These are phyloP conservation scores for Phasianus colchicus DNA, from an alignment of 2,113 vertebrate species.

Conservation along the genomic window DNA sequence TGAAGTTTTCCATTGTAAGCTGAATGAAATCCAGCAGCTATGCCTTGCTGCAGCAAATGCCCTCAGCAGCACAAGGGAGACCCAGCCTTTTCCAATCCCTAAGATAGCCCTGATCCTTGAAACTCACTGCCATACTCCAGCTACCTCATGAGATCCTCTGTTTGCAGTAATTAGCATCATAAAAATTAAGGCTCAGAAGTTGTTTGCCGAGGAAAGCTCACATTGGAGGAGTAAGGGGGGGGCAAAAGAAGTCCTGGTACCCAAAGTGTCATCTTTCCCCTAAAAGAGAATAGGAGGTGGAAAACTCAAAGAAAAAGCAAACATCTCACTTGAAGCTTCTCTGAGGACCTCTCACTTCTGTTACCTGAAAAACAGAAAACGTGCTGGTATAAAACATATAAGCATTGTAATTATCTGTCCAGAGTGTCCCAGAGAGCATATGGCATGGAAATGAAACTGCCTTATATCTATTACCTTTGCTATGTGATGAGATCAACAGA, in stretches of 20 bases:
- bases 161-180: not conserved
- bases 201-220: not conserved
- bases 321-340: not conserved
- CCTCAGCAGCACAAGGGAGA: not conserved
- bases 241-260: accelerated
- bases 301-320: not conserved
- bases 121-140: not conserved
- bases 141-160: not conserved
- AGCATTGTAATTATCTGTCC: not conserved
- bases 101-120: not conserved
- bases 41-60: not conserved
- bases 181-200: not conserved
- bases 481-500: constrained; percentile 49
- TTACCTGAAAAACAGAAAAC: not conserved
- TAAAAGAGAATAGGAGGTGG: not conserved
- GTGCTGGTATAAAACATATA: not conserved
- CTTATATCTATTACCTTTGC: constrained; percentile 13
- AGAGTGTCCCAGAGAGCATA: not conserved
- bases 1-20: not conserved
- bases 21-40: not conserved
- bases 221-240: not conserved
- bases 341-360: not conserved
- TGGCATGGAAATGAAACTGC: constrained; percentile 35
- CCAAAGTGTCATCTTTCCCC: not conserved
- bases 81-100: not conserved